Evolutionary conservation across 2,888 invertebrate genomes (phyloP), one percentile per base, ranked within the genome.

Genomic region (Pelosia muscerda): DNA sequence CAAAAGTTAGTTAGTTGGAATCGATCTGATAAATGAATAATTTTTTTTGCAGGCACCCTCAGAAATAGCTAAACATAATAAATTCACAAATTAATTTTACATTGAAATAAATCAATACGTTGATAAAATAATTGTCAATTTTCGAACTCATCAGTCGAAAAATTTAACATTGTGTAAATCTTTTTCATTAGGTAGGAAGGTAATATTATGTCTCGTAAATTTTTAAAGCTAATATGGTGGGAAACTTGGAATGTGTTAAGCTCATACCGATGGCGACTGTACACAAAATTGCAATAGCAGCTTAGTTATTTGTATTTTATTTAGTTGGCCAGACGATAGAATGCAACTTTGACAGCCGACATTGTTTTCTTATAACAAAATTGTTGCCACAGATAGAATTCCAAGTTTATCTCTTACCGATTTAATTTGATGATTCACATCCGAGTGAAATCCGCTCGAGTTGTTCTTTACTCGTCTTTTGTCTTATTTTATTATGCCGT

Each of bases 401-500:
- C 73, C 77, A 75, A 84, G 79, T 79, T 81, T 76, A 83, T 76
- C 77, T 76, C 74, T 79, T 77, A 78, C 74, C 79, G 69, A 78
- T 83, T 81, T 82, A 82, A 81, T 82, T 81, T 81, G 75, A 74
- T 82, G 81, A 83, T 81, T 83, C 81, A 81, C 79, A 81, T 81
- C 70, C 72, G 68, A 71, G 63, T 75, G 74, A 76, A 81, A 81
- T 77, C 74, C 79, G 81, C 81, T 76, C 78, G 76, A 71, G 77
- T 83, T 80, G 83, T 87, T 84, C 81, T 84, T 85, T 87, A 88
- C 90, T 86, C 87, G 86, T 89, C 90, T 92, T 92, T 92, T 92
- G 92, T 90, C 88, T 92, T 93, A 91, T 92, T 92, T 91, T 92
- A 92, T 91, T 89, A 91, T 86, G 82, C 85, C 84, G 88, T 90